These are phyloP conservation scores for Urocolius indicus DNA, from an alignment of 2,113 vertebrate species.

Conservation along the genomic window DNA sequence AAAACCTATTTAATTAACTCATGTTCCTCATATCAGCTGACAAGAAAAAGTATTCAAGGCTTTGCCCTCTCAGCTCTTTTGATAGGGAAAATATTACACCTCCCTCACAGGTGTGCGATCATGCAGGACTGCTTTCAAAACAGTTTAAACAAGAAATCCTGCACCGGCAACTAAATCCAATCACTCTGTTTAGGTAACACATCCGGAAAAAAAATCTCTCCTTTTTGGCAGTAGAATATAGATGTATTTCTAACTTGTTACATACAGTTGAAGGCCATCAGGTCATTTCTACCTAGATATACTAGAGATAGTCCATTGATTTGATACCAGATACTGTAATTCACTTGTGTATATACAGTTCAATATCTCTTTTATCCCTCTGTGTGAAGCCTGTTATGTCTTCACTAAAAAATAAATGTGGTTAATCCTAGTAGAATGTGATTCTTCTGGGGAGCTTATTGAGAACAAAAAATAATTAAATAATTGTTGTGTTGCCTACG, in stretches of 20 bases:
- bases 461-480: conserved; percentile 53
- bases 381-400: conserved; percentile 34
- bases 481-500: conserved; percentile 46
- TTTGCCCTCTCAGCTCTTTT: conserved; percentile 27
- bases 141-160: neutral
- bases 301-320: neutral
- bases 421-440: conserved; percentile 8
- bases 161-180: neutral
- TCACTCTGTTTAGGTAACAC: neutral
- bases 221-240: neutral
- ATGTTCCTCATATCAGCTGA: neutral
- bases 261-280: neutral
- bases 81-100: neutral
- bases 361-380: conserved; percentile 29
- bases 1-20: conserved; percentile 39
- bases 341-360: conserved; percentile 28
- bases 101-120: neutral
- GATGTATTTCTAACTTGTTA: conserved; percentile 14
- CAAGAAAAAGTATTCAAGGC: conserved; percentile 3
- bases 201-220: neutral
- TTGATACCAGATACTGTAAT: neutral
- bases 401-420: conserved; percentile 23
- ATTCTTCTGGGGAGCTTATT: conserved; percentile 47
- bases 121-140: neutral
- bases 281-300: neutral